These are phyloP conservation scores for Conus betulinus DNA, from an alignment of 1,140 invertebrate species.

Conservation along the genomic window DNA sequence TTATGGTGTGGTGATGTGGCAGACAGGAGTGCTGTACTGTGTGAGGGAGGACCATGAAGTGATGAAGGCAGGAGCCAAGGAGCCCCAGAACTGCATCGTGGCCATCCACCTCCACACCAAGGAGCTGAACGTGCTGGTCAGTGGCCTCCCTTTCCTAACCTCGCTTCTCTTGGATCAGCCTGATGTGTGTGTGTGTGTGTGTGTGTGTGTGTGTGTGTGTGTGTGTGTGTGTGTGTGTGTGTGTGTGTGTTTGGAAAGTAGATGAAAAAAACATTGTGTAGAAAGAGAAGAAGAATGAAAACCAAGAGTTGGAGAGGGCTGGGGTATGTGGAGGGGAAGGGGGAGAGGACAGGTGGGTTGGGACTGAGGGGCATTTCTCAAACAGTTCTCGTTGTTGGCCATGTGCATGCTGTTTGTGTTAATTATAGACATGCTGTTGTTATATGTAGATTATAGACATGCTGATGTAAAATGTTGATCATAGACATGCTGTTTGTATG, in stretches of 20 bases:
- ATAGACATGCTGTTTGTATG: too few species aligned
- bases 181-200: background rate
- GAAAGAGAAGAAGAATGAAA: too few species aligned
- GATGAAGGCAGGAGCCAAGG: constrained; percentile 56
- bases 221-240: too few species aligned
- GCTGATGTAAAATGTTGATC: too few species aligned
- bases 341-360: too few species aligned
- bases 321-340: too few species aligned
- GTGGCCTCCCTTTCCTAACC: background rate
- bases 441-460: too few species aligned
- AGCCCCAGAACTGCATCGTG: constrained; percentile 66
- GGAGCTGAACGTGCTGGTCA: constrained; percentile 53
- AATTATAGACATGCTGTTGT: too few species aligned
- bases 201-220: background rate
- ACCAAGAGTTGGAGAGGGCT: too few species aligned
- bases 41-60: constrained; percentile 69
- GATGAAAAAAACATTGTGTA: background rate
- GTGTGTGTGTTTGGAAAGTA: background rate
- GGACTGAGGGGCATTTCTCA: too few species aligned
- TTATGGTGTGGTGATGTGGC: background rate
- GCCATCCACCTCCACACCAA: constrained; percentile 58
- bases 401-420: too few species aligned
- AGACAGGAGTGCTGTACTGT: constrained; percentile 63
- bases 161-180: background rate
- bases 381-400: too few species aligned